These are phyloP conservation scores for Goniozus legneri DNA, from an alignment of 1,140 invertebrate species.

Conservation along the genomic window DNA sequence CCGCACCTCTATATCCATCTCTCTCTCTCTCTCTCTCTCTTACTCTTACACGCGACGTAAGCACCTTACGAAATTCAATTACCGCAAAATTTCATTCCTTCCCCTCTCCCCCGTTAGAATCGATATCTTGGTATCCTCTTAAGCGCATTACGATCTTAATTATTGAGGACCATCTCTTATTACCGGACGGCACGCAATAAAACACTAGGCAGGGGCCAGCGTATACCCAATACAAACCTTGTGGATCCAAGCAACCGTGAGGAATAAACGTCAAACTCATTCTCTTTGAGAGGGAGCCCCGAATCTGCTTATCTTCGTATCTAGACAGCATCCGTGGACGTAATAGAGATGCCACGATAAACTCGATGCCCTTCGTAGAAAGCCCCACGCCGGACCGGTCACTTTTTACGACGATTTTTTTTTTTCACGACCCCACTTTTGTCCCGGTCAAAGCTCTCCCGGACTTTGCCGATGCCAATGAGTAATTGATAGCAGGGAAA, in stretches of 20 bases:
- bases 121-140: not conserved
- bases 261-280: not conserved
- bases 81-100: not conserved
- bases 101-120: not conserved
- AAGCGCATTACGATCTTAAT: not conserved
- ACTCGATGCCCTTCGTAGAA: slow-evolving; percentile 10
- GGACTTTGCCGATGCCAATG: not conserved
- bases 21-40: no score
- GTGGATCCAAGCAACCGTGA: no score
- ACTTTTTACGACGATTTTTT: not conserved
- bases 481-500: not conserved
- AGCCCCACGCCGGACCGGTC: not conserved
- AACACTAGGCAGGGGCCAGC: no score
- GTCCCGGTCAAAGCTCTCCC: slow-evolving; percentile 1
- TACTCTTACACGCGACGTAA: no score
- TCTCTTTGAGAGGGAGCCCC: slow-evolving; percentile 3
- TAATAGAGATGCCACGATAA: slow-evolving; percentile 33
- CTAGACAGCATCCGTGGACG: slow-evolving; percentile 8
- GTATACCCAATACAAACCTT: not conserved
- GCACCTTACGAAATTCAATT: no score
- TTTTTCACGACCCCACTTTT: slow-evolving; percentile 1
- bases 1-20: no score
- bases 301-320: slow-evolving; percentile 25
- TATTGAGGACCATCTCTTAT: not conserved
- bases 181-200: not conserved